phyloP scores from a whole-genome alignment of 2,113 vertebrate species.

The Cromileptes altivelis region DNA sequence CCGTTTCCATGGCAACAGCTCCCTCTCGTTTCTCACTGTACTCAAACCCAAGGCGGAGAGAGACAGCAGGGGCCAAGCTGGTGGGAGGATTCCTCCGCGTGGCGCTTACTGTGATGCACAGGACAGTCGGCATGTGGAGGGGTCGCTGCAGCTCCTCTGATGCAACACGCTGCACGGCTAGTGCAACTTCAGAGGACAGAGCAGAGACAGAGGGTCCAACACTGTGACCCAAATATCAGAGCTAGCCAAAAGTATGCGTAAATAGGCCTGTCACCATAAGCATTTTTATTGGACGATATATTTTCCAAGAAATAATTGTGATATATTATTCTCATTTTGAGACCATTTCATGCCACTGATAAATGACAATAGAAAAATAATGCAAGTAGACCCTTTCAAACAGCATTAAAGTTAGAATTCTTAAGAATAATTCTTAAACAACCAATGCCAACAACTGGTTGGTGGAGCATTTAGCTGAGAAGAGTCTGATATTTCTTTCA shows the following conservation, averaged over 20 bases:
- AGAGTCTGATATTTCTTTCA: too few relatives aligned
- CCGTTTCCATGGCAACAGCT: conserved; percentile 76
- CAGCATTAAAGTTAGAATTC: too few relatives aligned
- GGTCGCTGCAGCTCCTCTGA: background rate
- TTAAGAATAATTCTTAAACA: too few relatives aligned
- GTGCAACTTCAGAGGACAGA: conserved; percentile 16
- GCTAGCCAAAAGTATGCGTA: background rate
- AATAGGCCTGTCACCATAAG: too few relatives aligned
- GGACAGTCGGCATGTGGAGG: background rate
- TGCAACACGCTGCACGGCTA: conserved; percentile 40
- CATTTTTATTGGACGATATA: too few relatives aligned
- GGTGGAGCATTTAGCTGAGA: too few relatives aligned
- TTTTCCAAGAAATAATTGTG: too few relatives aligned
- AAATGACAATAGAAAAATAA: too few relatives aligned
- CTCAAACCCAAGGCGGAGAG: background rate
- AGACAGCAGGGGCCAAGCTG: conserved; percentile 18
- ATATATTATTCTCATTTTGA: too few relatives aligned
- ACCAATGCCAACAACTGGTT: too few relatives aligned
- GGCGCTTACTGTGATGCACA: background rate
- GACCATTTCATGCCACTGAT: too few relatives aligned
- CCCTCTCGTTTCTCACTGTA: conserved; percentile 15
- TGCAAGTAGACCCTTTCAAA: too few relatives aligned
- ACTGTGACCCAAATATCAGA: conserved; percentile 2
- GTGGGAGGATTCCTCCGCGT: conserved; percentile 55
- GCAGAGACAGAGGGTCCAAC: background rate